Conservation (phyloP, 2,888 invertebrate genomes). For the Bellardia bayeri region DNA sequence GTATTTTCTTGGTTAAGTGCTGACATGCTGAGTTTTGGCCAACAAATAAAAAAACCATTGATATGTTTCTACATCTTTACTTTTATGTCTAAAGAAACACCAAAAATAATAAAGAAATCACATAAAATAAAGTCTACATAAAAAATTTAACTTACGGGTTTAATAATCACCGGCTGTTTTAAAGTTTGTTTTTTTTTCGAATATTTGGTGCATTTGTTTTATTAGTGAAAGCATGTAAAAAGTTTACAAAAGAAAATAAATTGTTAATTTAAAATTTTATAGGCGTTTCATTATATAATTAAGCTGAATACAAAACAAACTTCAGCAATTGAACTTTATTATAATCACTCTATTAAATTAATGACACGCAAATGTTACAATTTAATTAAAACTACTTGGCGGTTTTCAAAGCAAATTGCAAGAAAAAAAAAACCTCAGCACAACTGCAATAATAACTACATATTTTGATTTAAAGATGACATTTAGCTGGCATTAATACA, state of each 20-base stretch:
- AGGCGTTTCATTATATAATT: conserved; percentile 28
- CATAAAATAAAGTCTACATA: conserved; percentile 40
- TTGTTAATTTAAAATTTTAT: conserved; percentile 52
- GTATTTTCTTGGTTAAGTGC: conserved; percentile 29
- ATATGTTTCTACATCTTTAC: conserved; percentile 17
- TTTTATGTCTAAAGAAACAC: conserved; percentile 15
- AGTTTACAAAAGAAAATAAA: conserved; percentile 62
- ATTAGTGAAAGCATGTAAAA: conserved; percentile 72
- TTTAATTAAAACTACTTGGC: conserved; percentile 64
- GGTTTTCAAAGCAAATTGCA: conserved; percentile 14
- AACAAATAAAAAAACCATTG: conserved; percentile 29
- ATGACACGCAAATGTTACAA: conserved; percentile 69
- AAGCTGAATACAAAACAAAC: conserved; percentile 1
- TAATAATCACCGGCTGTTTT: conserved; percentile 70
- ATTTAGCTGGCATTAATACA: conserved; percentile 72
- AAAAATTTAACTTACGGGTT: conserved; percentile 67
- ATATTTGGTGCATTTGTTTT: conserved; percentile 36
- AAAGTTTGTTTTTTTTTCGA: conserved; percentile 16
- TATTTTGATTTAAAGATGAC: conserved; percentile 70
- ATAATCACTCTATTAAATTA: conserved; percentile 50
- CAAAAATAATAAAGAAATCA: conserved; percentile 24
- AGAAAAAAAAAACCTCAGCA: conserved; percentile 14
- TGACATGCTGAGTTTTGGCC: conserved; percentile 49
- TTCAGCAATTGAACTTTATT: conserved; percentile 58
- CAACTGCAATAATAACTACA: not conserved